Evolutionary conservation across 2,888 invertebrate genomes (phyloP), one percentile per base, ranked within the genome.

Genomic region (Hydropsyche betteni): DNA sequence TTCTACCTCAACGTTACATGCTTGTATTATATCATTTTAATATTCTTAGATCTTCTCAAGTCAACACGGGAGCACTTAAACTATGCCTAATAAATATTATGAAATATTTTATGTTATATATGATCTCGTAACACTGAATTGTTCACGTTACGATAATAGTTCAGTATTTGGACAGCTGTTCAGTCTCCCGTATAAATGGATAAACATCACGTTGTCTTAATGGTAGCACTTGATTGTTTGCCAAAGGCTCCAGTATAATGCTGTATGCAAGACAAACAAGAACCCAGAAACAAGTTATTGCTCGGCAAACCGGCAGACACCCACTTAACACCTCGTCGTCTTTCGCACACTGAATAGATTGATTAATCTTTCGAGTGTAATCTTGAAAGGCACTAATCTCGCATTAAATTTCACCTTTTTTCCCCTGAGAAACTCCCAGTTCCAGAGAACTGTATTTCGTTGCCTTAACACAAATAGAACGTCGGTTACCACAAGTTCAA

Each of bases 201-300:
- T 68, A 72, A 75, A 72, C 72, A 72, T 75, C 72, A 73, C 73
- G 75, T 72, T 72, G 72, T 75, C 75, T 73, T 75, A 73, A 72
- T 72, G 72, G 72, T 55, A 72, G 61, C 72, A 58, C 72, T 55
- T 72, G 72, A 72, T 72, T 72, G 72, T 72, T 72, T 72, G 72
- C 72, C 14, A 55, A 72, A 55, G 55, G 61, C 72, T 72, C 34
- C 55, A 61, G 58, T 24, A 58, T 72, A 72, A 72, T 72, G 72
- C 58, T 61, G 55, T 72, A 53, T 72, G 72, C 58, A 72, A 72
- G 72, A 72, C 33, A 72, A 72, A 72, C 72, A 72, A 53, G 61
- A 55, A 36, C 64, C 34, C 64, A 64, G 64, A 64, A 61, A 64
- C 64, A 34, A 36, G 64, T 36, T 64, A 64, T 36, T 64, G 64